Base-by-base conservation (phyloP, 2,797 vertebrate genomes). In the Premnoplex brunnescens region DNA sequence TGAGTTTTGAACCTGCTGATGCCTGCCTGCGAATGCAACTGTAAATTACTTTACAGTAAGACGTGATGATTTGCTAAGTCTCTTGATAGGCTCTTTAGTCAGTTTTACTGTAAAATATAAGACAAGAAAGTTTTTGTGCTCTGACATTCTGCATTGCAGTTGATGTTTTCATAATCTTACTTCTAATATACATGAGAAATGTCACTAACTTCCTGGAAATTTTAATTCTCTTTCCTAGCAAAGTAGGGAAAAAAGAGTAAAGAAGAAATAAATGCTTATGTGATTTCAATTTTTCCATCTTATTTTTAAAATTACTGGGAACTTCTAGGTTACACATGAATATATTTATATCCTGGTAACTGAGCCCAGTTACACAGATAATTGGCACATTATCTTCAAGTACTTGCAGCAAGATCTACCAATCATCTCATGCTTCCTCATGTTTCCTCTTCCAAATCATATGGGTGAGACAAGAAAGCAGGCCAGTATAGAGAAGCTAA, bases 21-120 rank as follows among this genome's bases (percentile, higher is more conserved):
- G 93, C 92, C 89, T 97, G 96, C 96, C 96, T 96, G 93, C 83
- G 96, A 96, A 97, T 95, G 95, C 88, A 98, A 98, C 96, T 97
- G 97, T 98, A 98, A 98, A 98, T 98, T 98, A 98, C 98, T 98
- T 98, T 97, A 97, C 97, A 97, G 97, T 98, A 97, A 96, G 96
- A 97, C 92, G 94, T 95, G 97, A 97, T 97, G 97, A 98, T 98
- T 98, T 98, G 93, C 96, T 96, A 98, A 98, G 97, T 98, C 96
- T 96, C 97, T 97, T 96, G 94, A 94, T 97, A 97, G 96, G 96
- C 97, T 97, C 97, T 98, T 98, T 94, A 97, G 96, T 94, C 94
- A 95, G 93, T 97, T 97, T 98, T 98, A 98, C 97, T 98, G 95
- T 97, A 97, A 98, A 98, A 97, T 98, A 97, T 98, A 97, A 98